Conservation (phyloP, 2,113 vertebrate species). For the Pseudorectes ferrugineus region DNA sequence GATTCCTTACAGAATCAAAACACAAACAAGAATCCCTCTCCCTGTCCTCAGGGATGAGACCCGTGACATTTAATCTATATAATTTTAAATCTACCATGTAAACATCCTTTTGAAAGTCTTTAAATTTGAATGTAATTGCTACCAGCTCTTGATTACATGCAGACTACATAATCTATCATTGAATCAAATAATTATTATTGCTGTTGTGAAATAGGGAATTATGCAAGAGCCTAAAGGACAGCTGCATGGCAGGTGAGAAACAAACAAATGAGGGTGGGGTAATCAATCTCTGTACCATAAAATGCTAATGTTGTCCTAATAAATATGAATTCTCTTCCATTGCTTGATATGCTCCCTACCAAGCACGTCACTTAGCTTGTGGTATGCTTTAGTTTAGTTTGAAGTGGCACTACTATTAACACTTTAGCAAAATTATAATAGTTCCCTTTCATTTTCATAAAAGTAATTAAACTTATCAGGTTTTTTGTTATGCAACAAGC, state of each 20-base stretch:
- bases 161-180: constrained; percentile 10
- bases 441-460: constrained; percentile 58
- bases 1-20: background rate
- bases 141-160: constrained; percentile 36
- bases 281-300: constrained; percentile 40
- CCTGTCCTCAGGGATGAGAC: background rate
- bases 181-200: constrained; percentile 45
- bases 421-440: constrained; percentile 1
- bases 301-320: constrained; percentile 36
- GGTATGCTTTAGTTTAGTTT: constrained; percentile 20
- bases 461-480: constrained; percentile 59
- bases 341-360: background rate
- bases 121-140: constrained; percentile 16
- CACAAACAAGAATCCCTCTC: background rate
- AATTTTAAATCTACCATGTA: constrained; percentile 1
- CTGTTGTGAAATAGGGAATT: constrained; percentile 39
- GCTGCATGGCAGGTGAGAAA: background rate
- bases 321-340: constrained; percentile 35
- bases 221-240: background rate
- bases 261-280: constrained; percentile 23
- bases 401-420: constrained; percentile 15
- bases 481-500: constrained; percentile 42
- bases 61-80: background rate
- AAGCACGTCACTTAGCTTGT: background rate
- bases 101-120: constrained; percentile 19